These are phyloP conservation scores for Micrastur ruficollis DNA, from an alignment of 2,797 vertebrate genomes.

Conservation along the genomic window DNA sequence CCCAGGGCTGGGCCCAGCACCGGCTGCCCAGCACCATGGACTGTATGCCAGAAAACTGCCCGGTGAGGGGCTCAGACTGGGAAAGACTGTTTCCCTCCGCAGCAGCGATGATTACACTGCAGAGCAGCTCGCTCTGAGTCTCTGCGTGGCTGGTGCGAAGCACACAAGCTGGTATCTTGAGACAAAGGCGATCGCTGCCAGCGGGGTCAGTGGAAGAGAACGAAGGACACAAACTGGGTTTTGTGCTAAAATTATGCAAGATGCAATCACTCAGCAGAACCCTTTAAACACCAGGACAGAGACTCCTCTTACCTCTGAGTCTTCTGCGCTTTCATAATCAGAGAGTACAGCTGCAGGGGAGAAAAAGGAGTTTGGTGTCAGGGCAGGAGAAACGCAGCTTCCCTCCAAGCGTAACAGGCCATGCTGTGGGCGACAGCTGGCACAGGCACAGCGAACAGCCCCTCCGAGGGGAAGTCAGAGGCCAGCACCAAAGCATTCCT, in stretches of 20 bases:
- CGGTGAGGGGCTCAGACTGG: fast-evolving
- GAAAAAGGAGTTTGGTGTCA: background rate
- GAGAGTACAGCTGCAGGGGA: slow-evolving; percentile 87
- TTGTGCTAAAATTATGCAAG: background rate
- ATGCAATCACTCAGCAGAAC: background rate
- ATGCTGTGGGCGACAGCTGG: fast-evolving
- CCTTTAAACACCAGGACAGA: background rate
- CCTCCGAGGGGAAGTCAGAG: background rate
- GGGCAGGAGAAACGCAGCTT: background rate
- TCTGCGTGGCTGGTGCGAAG: fast-evolving
- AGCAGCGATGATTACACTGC: fast-evolving
- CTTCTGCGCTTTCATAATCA: slow-evolving; percentile 94
- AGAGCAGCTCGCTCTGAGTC: fast-evolving
- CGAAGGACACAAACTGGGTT: background rate
- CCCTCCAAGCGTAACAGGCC: fast-evolving
- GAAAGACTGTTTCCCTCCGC: fast-evolving
- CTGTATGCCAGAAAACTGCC: fast-evolving
- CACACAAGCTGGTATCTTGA: background rate
- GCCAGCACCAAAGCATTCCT: background rate
- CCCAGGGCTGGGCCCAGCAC: background rate
- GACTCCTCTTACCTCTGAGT: slow-evolving; percentile 84
- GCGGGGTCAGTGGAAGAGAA: background rate
- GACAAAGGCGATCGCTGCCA: background rate
- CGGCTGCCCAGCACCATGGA: fast-evolving
- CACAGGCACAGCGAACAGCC: fast-evolving